Evolutionary conservation across 1,140 invertebrate genomes (phyloP).

Genomic region (Anoplolepis gracilipes): DNA sequence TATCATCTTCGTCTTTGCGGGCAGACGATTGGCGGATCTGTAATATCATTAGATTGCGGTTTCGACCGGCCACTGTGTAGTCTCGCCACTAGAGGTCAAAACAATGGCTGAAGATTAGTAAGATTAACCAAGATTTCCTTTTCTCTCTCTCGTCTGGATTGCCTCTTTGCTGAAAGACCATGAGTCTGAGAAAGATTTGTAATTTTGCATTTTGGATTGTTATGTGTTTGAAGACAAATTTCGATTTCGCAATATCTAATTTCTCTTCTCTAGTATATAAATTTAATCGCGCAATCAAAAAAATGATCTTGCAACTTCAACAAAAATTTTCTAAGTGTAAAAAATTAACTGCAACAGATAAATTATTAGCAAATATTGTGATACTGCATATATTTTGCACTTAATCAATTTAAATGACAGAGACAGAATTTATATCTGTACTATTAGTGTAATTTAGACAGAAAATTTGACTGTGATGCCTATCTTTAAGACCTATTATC

Average conservation of each 20-base stretch:
- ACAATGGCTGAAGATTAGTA: conserved; percentile 75
- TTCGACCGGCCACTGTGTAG: conserved; percentile 49
- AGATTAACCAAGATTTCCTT: conserved; percentile 75
- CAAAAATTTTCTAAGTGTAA: too few relatives aligned
- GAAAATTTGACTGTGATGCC: too few relatives aligned
- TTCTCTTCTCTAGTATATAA: neutral
- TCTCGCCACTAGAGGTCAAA: conserved; percentile 38
- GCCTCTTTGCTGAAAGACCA: conserved; percentile 24
- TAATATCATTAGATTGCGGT: conserved; percentile 71
- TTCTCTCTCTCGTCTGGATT: conserved; percentile 45
- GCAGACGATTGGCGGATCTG: conserved; percentile 67
- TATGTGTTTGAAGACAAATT: neutral
- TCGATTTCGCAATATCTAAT: conserved; percentile 1
- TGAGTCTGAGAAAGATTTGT: conserved; percentile 61
- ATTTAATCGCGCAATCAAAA: conserved; percentile 15
- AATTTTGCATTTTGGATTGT: neutral
- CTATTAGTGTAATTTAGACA: too few relatives aligned
- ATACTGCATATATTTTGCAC: too few relatives aligned
- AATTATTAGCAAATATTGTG: too few relatives aligned
- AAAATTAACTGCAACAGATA: too few relatives aligned
- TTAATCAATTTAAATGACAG: too few relatives aligned
- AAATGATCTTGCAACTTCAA: too few relatives aligned
- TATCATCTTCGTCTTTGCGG: conserved; percentile 50
- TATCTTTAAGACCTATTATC: too few relatives aligned
- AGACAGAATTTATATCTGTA: too few relatives aligned